Evolutionary conservation across 2,113 vertebrate species (phyloP), one percentile per base, ranked within the genome.

Genomic region (Myxocyprinus asiaticus): DNA sequence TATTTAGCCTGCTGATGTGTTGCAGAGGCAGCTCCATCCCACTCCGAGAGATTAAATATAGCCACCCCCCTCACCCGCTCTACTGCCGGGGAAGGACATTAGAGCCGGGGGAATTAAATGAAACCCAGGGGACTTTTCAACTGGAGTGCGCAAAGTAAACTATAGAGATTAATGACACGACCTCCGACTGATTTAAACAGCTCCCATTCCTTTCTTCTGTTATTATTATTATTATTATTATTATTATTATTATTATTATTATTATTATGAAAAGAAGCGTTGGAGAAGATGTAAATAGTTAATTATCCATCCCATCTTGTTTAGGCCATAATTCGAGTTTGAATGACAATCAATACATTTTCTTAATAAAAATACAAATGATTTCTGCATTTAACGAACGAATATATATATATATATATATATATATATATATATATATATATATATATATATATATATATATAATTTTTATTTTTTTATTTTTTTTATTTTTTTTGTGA

Each of bases 81-180:
- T 75, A 81, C 81, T 77, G 72, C 82, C 86, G 86, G 80, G 87
- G 88, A 91, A 91, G 90, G 89, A 90, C 92, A 91, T 90, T 91
- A 91, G 90, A 89, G 90, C 88, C 86, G 68, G 87, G 91, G 92
- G 90, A 91, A 92, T 92, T 91, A 89, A 78, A 86, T 42, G 88
- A 90, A 91, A 84, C 93, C 88, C 91, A 89, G 79, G 93, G 91
- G 93, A 91, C 83, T 86, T 87, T 88, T 92, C 88, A 89, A 86
- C 82, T 85, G 87, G 84, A 91, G 87, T 86, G 88, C 81, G 83
- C 85, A 90, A 91, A 90, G 89, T 88, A 92, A 91, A 94, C 91
- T 90, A 91, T 90, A 82, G 88, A 90, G 91, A 93, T 93, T 93
- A 92, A 93, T 93, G 90, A 86, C 81, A 80, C 67, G 85, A 88